phyloP scores from a whole-genome alignment of 2,113 vertebrate species.

The Grammomys surdaster region DNA sequence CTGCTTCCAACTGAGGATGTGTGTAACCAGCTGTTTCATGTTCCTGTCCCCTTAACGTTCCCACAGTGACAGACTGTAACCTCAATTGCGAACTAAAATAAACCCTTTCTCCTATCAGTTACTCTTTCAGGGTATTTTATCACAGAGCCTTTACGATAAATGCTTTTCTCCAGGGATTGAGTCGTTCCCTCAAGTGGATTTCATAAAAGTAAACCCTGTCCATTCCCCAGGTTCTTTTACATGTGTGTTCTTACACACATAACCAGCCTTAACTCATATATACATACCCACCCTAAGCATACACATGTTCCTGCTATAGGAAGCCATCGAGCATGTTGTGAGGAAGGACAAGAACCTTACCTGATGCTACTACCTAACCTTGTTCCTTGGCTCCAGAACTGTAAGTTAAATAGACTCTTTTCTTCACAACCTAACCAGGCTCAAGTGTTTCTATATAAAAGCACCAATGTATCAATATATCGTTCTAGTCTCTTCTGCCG shows the following conservation, averaged over 20 bases:
- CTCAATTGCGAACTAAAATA: background rate
- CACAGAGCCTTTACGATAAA: background rate
- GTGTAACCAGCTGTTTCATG: background rate
- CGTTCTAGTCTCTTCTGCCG: background rate
- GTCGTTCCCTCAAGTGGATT: background rate
- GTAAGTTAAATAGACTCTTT: background rate
- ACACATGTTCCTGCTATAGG: too few relatives aligned
- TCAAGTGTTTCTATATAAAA: background rate
- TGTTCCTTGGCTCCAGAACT: background rate
- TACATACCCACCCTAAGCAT: background rate
- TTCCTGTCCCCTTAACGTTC: background rate
- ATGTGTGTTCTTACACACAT: background rate
- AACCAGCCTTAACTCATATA: background rate
- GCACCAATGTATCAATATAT: background rate
- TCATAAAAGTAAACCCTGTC: background rate
- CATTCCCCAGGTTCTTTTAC: background rate
- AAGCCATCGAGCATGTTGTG: background rate
- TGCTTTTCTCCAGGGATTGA: background rate
- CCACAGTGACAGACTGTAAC: too few relatives aligned
- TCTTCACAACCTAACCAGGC: background rate
- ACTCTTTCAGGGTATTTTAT: background rate
- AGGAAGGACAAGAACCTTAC: background rate
- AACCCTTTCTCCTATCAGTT: background rate
- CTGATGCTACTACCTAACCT: background rate
- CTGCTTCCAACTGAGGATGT: background rate